Evolutionary conservation across 2,797 vertebrate species (phyloP).

Genomic region (Orestias chungarensis): DNA sequence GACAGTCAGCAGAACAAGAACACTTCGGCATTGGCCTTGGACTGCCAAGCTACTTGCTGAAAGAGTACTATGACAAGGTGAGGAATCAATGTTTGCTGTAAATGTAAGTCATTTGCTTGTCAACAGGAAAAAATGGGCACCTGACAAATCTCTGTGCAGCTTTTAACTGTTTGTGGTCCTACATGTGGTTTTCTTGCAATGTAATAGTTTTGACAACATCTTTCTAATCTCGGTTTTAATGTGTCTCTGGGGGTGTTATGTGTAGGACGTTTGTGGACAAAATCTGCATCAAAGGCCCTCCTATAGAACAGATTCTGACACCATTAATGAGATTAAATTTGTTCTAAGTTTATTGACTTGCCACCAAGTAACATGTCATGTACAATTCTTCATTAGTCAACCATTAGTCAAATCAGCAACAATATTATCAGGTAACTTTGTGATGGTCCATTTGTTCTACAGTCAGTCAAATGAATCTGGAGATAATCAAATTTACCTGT

Average conservation of each 20-base stretch:
- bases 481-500: neutral
- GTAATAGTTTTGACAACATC: neutral
- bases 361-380: neutral
- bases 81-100: slow-evolving; percentile 8
- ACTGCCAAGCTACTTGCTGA: slow-evolving; percentile 57
- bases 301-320: neutral
- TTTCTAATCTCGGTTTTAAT: neutral
- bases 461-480: neutral
- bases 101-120: neutral
- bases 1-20: slow-evolving; percentile 27
- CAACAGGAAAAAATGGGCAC: neutral
- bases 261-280: neutral
- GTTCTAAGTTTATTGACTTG: neutral
- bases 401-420: neutral
- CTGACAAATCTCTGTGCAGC: neutral
- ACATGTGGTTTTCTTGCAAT: neutral
- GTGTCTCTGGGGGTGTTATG: no score
- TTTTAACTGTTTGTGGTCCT: neutral
- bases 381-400: neutral
- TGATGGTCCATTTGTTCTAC: neutral
- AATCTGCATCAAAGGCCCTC: neutral
- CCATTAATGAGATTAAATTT: neutral
- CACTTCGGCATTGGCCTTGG: slow-evolving; percentile 58
- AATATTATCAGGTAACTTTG: neutral
- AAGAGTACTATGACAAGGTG: slow-evolving; percentile 74